These are phyloP conservation scores for Corvus moneduloides DNA, from an alignment of 2,113 vertebrate genomes.

Conservation along the genomic window DNA sequence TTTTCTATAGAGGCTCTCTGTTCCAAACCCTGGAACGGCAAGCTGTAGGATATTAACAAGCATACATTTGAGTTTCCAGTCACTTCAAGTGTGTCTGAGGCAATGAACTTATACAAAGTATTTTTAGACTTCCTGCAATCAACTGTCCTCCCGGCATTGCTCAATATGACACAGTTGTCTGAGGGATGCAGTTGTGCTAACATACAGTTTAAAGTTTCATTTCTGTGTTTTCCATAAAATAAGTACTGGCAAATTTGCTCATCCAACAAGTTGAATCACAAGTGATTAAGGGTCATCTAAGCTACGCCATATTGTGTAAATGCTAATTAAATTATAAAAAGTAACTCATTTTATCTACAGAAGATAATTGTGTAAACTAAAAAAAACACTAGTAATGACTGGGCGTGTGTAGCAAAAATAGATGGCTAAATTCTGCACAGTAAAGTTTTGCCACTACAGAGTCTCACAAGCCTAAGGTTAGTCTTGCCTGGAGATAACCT, in stretches of 20 bases:
- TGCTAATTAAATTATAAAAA: constrained; percentile 25
- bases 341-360: constrained; percentile 25
- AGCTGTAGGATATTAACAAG: background rate
- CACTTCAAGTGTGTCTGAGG: background rate
- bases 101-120: constrained; percentile 44
- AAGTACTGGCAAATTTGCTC: constrained; percentile 5
- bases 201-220: background rate
- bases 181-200: constrained; percentile 26
- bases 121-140: constrained; percentile 70
- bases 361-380: constrained; percentile 25
- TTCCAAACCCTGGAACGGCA: background rate
- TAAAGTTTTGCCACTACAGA: background rate
- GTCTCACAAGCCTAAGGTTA: background rate
- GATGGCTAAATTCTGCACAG: background rate
- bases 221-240: constrained; percentile 39
- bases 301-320: constrained; percentile 1
- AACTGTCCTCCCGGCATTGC: constrained; percentile 21
- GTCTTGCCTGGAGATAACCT: background rate
- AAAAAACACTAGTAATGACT: background rate
- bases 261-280: constrained; percentile 31
- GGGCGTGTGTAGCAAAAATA: background rate
- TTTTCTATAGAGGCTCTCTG: background rate
- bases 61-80: background rate
- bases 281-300: constrained; percentile 39
- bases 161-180: constrained; percentile 36